Evolutionary conservation across 2,888 invertebrate genomes (phyloP).

Genomic region (Phasia obesa): DNA sequence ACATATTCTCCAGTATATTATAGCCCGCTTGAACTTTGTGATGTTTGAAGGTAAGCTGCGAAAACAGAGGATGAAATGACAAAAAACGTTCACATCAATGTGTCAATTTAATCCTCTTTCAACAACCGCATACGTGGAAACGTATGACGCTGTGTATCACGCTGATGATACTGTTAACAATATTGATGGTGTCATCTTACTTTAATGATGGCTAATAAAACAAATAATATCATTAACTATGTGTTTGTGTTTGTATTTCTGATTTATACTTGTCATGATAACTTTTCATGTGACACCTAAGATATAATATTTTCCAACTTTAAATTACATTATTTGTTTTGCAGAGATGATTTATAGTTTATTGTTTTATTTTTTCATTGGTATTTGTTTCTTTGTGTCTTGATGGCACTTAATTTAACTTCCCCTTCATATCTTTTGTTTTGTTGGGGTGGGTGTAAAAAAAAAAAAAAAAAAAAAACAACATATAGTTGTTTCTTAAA

Average conservation of each 20-base stretch:
- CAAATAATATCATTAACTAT: background rate
- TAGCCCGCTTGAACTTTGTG: too few relatives aligned
- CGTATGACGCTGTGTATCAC: background rate
- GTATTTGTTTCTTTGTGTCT: background rate
- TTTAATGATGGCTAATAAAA: background rate
- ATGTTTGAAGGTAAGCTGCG: too few relatives aligned
- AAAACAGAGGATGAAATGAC: background rate
- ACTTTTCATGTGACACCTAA: constrained; percentile 51
- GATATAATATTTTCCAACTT: background rate
- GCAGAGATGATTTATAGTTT: constrained; percentile 47
- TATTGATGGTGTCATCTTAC: background rate
- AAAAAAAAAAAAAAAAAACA: too few relatives aligned
- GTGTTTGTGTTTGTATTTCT: constrained; percentile 16
- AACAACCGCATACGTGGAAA: too few relatives aligned
- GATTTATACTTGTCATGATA: constrained; percentile 61
- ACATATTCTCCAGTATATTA: too few relatives aligned
- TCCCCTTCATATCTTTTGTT: background rate
- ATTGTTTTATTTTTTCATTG: constrained; percentile 22
- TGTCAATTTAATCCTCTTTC: constrained; percentile 59
- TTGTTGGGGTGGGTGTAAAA: background rate
- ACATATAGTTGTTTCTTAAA: too few relatives aligned
- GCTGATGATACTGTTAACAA: constrained; percentile 22
- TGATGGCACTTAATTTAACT: constrained; percentile 10
- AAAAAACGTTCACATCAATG: constrained; percentile 45
- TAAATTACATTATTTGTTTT: constrained; percentile 41